Conservation (phyloP, 2,888 invertebrate genomes). For the Oxytorus armatus region DNA sequence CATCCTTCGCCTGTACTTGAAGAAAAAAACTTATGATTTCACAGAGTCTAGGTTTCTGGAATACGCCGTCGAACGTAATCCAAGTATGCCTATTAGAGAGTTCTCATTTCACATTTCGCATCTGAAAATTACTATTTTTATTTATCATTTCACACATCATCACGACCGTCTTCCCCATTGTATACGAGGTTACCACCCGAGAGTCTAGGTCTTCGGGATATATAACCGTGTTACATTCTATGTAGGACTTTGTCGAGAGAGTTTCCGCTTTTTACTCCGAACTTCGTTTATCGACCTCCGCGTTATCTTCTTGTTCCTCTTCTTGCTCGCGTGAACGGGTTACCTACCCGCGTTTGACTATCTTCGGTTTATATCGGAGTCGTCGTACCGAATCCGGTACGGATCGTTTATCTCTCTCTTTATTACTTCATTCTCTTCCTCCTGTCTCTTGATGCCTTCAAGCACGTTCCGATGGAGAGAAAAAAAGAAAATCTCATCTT, state of each 20-base stretch:
- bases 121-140: conserved; percentile 20
- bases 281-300: conserved; percentile 17
- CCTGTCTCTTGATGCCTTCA: conserved; percentile 3
- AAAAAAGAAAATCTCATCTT: conserved; percentile 1
- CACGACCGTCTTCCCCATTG: not conserved
- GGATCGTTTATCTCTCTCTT: conserved; percentile 15
- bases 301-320: conserved; percentile 26
- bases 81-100: conserved; percentile 1
- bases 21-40: not conserved
- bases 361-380: conserved; percentile 50
- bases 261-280: conserved; percentile 46
- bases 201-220: conserved; percentile 47
- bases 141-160: conserved; percentile 34
- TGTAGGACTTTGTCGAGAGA: conserved; percentile 55
- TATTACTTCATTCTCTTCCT: not conserved
- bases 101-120: conserved; percentile 7
- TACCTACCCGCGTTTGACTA: conserved; percentile 1
- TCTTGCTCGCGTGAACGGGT: conserved; percentile 44
- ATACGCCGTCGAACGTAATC: conserved; percentile 10
- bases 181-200: not conserved
- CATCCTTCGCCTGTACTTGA: not conserved
- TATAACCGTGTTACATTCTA: conserved; percentile 38
- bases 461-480: not conserved
- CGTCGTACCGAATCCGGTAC: conserved; percentile 63
- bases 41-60: conserved; percentile 17